Base-by-base conservation (phyloP, 2,797 vertebrate species). In the Pipistrellus kuhlii region DNA sequence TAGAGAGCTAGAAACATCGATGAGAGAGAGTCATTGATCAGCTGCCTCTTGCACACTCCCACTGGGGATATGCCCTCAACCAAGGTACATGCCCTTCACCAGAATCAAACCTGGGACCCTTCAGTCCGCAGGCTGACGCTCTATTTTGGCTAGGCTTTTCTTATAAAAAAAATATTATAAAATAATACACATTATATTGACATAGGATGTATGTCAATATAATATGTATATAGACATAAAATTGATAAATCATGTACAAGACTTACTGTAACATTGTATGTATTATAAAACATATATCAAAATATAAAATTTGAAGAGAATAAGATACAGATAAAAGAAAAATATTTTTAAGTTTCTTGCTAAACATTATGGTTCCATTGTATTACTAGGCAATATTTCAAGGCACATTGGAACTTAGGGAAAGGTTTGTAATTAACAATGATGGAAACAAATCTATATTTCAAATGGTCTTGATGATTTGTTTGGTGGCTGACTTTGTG, bases 221-320 rank as follows among this genome's bases (percentile, higher is more conserved):
- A 62, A 72, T 53, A 32, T 38, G 3, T 68, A 21, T 32, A 8
- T 46, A 41, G 14, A n/a, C 13, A 51, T 55, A 55, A 48, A 71
- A 46, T 41, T 59, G 11, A 73, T 41, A 66, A 94, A 69, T 80
- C 62, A 80, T 44, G 6, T 21, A 32, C 0, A 57, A 77, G 35
- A 53, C 57, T 35, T 44, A 82, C 18, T 78, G 0, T 35, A 83
- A 71, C 30, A 76, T 73, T n/a, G 78, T 17, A 25, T 38, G 76
- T 85, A 53, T 51, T 72, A 83, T 25, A 92, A 89, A 90, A 83
- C 57, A 38, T 81, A 71, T 0, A 73, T 59, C 20, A 90, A 92
- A 91, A 44, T 81, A 46, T 27, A 30, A 91, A 71, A 72, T 57
- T 18, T 41, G 21, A 38, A 80, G 82, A 89, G 32, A 83, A 84